Evolutionary conservation across 1,140 invertebrate genomes (phyloP).

Genomic region (Drosophila quadrilineata): DNA sequence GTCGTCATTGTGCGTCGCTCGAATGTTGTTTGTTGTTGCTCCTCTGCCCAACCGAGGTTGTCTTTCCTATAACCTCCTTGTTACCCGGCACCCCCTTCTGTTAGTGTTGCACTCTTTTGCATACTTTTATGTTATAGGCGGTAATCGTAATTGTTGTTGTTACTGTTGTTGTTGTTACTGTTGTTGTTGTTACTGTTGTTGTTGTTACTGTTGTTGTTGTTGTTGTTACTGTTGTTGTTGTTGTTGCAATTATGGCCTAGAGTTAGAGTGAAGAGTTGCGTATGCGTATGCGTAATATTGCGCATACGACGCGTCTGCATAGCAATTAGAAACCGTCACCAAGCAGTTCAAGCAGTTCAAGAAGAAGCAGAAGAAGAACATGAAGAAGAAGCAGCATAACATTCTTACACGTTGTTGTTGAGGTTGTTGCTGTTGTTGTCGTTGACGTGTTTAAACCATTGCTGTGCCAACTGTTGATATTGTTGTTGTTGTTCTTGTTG

Average conservation of each 20-base stretch:
- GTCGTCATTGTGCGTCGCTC: constrained; percentile 68
- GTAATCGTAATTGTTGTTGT: constrained; percentile 21
- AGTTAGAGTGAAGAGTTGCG: constrained; percentile 29
- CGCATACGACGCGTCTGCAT: constrained; percentile 53
- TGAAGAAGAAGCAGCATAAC: no score
- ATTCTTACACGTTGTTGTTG: no score
- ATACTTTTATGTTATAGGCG: no score
- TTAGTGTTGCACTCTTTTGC: no score
- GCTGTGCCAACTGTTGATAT: constrained; percentile 38
- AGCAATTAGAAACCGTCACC: neutral
- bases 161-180: constrained; percentile 1
- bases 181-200: neutral
- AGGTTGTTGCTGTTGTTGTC: no score
- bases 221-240: neutral
- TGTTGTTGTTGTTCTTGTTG: no score
- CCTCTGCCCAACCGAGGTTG: no score
- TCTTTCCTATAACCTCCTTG: no score
- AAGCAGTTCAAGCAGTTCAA: no score
- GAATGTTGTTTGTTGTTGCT: no score
- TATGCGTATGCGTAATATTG: constrained; percentile 58
- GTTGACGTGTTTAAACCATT: constrained; percentile 37
- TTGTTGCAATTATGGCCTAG: neutral
- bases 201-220: neutral
- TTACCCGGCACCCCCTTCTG: no score
- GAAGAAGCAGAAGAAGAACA: no score